Percentiles rank a stretch among this genome's conserved stretches.
Conservation (phyloP, 2,888 invertebrate genomes). For the Philhelius pedissequus region DNA sequence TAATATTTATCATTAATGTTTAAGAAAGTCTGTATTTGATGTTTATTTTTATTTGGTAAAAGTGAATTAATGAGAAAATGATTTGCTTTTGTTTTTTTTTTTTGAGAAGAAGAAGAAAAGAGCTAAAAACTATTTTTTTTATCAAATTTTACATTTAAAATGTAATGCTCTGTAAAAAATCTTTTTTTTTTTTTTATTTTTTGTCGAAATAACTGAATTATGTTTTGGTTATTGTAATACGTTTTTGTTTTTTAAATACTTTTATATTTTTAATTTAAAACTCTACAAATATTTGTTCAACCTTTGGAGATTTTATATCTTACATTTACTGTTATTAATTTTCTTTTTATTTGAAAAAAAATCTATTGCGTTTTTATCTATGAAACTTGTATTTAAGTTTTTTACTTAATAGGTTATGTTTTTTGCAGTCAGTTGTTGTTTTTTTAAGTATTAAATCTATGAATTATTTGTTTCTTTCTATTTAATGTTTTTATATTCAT, state of each 20-base stretch:
- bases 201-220: neutral
- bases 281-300: conserved; percentile 62
- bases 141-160: conserved; percentile 39
- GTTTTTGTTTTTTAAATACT: conserved; percentile 15
- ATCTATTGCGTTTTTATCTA: conserved; percentile 31
- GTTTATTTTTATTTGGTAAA: conserved; percentile 1
- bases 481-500: conserved; percentile 1
- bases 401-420: conserved; percentile 35
- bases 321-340: conserved; percentile 34
- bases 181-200: neutral
- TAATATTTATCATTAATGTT: conserved; percentile 13
- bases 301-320: conserved; percentile 63
- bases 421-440: conserved; percentile 56
- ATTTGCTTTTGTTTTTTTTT: neutral
- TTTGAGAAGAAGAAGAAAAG: conserved; percentile 34
- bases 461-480: conserved; percentile 13
- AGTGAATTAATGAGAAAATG: conserved; percentile 39
- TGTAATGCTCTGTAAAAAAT: conserved; percentile 60
- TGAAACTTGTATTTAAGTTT: conserved; percentile 32
- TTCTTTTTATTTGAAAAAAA: neutral
- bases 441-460: conserved; percentile 7
- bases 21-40: conserved; percentile 23
- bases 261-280: conserved; percentile 2
- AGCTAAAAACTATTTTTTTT: conserved; percentile 25
- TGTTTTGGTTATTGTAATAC: conserved; percentile 34